Conservation (phyloP, 2,888 invertebrate genomes). For the Mesochorus sp. region DNA sequence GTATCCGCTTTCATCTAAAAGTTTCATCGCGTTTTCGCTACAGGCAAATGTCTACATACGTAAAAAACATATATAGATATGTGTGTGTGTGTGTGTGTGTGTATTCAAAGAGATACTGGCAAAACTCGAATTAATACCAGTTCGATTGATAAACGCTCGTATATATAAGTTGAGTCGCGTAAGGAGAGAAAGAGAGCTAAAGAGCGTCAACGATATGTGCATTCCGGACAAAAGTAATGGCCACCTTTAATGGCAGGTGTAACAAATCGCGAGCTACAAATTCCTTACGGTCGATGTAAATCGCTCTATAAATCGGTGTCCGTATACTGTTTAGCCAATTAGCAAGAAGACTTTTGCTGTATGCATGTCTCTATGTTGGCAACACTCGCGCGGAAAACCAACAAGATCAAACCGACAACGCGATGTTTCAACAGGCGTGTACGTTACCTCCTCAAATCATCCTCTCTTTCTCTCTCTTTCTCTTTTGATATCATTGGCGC, state of each 20-base stretch:
- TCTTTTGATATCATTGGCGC: slow-evolving; percentile 33
- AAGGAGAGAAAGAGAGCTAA: not conserved
- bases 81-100: too few species aligned
- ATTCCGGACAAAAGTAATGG: slow-evolving; percentile 38
- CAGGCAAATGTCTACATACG: not conserved
- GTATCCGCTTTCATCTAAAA: not conserved
- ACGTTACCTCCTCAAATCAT: slow-evolving; percentile 5
- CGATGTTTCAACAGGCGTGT: slow-evolving; percentile 1
- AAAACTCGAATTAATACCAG: slow-evolving; percentile 31
- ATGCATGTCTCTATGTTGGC: slow-evolving; percentile 34
- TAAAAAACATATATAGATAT: not conserved
- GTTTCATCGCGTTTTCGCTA: not conserved
- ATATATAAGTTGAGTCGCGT: not conserved
- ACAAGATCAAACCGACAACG: slow-evolving; percentile 24
- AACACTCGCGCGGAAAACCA: slow-evolving; percentile 28
- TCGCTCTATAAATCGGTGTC: slow-evolving; percentile 72
- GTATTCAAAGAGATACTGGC: slow-evolving; percentile 12
- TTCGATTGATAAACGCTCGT: slow-evolving; percentile 39
- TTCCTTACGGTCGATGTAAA: slow-evolving; percentile 74
- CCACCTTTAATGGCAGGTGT: slow-evolving; percentile 63
- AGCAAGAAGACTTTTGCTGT: slow-evolving; percentile 70
- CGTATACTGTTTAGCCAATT: slow-evolving; percentile 75
- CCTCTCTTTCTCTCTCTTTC: slow-evolving; percentile 10
- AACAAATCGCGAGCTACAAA: slow-evolving; percentile 66
- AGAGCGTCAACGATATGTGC: slow-evolving; percentile 22